Conservation (phyloP, 2,113 vertebrate genomes). For the Anhinga anhinga region DNA sequence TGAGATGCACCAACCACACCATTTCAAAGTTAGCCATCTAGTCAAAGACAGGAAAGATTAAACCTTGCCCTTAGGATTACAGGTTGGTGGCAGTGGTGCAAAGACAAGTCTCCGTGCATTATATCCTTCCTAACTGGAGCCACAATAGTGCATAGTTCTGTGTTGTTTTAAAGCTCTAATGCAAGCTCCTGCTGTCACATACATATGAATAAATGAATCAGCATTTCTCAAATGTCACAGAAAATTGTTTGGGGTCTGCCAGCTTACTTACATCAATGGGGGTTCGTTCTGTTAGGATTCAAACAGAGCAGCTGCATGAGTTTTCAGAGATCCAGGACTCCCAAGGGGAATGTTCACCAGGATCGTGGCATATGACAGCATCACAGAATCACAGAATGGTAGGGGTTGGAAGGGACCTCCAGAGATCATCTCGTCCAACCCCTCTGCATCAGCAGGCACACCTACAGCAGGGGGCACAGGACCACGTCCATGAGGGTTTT, state of each 20-base stretch:
- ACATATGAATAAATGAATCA: neutral
- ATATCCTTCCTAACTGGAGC: neutral
- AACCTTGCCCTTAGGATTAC: neutral
- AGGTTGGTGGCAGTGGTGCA: neutral
- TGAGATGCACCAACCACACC: neutral
- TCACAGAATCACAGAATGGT: too few relatives aligned
- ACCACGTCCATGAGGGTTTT: too few relatives aligned
- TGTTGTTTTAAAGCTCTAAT: neutral
- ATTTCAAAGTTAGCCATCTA: neutral
- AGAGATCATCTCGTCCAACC: too few relatives aligned
- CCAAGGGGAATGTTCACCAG: neutral
- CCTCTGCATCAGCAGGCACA: too few relatives aligned
- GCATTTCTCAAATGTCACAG: neutral
- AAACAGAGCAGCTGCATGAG: neutral
- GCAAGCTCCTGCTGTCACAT: neutral
- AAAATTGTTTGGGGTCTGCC: neutral
- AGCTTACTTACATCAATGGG: neutral
- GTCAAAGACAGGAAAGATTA: neutral
- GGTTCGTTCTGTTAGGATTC: neutral
- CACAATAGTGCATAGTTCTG: neutral
- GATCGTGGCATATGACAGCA: neutral
- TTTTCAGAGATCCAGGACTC: neutral
- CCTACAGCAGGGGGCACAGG: too few relatives aligned
- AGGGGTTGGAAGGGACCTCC: too few relatives aligned
- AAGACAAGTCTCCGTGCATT: rapidly evolving